A percentile compares a stretch with the other conserved stretches of the same genome.
These are phyloP conservation scores for Eucera pruinosa DNA, from an alignment of 2,888 invertebrate species.

Conservation along the genomic window DNA sequence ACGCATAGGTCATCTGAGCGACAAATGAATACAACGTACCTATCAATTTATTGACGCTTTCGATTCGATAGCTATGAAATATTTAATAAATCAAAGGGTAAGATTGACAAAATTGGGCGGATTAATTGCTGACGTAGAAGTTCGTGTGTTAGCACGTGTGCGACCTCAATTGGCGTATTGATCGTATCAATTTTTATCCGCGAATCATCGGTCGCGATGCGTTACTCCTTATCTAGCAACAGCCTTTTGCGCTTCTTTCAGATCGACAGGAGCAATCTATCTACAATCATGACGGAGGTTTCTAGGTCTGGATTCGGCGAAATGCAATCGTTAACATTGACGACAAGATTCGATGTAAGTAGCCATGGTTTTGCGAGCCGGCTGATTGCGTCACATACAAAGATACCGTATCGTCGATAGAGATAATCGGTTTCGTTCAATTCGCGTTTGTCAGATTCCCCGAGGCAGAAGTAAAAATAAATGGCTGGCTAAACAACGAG, in stretches of 20 bases:
- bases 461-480: conserved; percentile 22
- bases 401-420: conserved; percentile 18
- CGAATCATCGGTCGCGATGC: not conserved
- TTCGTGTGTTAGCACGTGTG: conserved; percentile 41
- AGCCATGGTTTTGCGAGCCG: not conserved
- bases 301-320: not conserved
- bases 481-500: conserved; percentile 32
- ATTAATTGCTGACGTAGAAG: conserved; percentile 40
- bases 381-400: not conserved
- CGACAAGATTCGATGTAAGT: conserved; percentile 54
- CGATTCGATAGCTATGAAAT: conserved; percentile 4
- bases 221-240: not conserved
- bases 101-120: not conserved
- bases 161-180: conserved; percentile 29
- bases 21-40: conserved; percentile 30
- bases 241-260: conserved; percentile 37
- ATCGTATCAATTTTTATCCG: conserved; percentile 27
- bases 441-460: not conserved
- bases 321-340: conserved; percentile 1
- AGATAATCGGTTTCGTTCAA: conserved; percentile 9
- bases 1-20: not conserved
- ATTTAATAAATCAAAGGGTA: conserved; percentile 5
- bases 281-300: not conserved
- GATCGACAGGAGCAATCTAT: conserved; percentile 20
- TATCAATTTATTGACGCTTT: conserved; percentile 15